Evolutionary conservation across 2,888 invertebrate species (phyloP), one percentile per base, ranked within the genome.

Genomic region (Stenurella melanura): DNA sequence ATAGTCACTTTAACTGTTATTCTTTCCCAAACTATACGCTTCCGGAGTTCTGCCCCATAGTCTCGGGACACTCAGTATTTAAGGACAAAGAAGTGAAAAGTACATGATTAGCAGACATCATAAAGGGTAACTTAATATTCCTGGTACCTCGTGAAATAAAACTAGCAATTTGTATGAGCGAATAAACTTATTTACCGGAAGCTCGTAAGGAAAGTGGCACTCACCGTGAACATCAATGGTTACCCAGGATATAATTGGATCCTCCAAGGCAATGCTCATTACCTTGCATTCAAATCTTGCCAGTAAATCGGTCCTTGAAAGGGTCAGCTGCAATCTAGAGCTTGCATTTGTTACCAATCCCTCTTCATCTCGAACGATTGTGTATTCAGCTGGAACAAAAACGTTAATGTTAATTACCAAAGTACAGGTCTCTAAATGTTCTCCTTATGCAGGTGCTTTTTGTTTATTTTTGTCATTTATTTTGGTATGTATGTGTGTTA

Each of bases 141-240:
- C n/a, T 2, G n/a, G 4, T 7, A 50, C 4, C 50, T n/a, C n/a
- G 6, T 50, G n/a, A 50, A 50, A 50, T 50, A 15, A n/a, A 50
- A 50, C 6, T n/a, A 4, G 3, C 15, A 50, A n/a, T n/a, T 50
- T 50, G 0, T 50, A 50, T 5, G 50, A n/a, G 2, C 0, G n/a
- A 50, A 6, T n/a, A 50, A 50, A n/a, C 12, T 50, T n/a, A 50
- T 42, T 42, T 42, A 42, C 11, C 15, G 42, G 15, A 42, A 42
- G 15, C 4, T 42, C 42, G 42, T 50, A 50, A 19, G 9, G 10
- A 42, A 50, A 17, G 38, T 42, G 42, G 7, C 56, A 90, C 93
- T 91, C 89, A 96, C 96, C 95, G 89, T 95, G 92, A 58, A 96
- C 94, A 86, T 95, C 94, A 34, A 95, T 90, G 78, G 92, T 92